phyloP scores from a whole-genome alignment of 2,797 vertebrate genomes.

The Serranus cabrilla region DNA sequence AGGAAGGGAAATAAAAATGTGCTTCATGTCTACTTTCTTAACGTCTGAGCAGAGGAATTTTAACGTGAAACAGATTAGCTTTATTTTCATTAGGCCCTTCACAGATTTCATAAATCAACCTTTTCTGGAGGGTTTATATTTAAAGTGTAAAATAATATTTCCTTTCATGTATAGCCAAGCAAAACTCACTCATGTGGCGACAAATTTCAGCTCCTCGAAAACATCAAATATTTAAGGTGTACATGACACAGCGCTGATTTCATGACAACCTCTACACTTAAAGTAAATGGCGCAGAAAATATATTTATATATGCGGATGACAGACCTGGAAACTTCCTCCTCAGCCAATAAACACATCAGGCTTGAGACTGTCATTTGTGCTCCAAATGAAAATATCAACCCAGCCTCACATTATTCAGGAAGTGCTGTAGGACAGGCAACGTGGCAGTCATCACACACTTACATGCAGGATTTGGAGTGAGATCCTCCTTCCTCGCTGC shows the following conservation, averaged over 20 bases:
- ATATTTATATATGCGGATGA: conserved; percentile 79
- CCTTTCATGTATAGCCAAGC: conserved; percentile 20
- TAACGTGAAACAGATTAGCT: conserved; percentile 7
- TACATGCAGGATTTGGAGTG: conserved; percentile 64
- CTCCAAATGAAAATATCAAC: conserved; percentile 77
- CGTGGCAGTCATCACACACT: conserved; percentile 75
- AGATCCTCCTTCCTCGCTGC: conserved; percentile 73
- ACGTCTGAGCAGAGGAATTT: conserved; percentile 23
- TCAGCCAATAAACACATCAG: conserved; percentile 79
- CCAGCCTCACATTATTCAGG: conserved; percentile 70
- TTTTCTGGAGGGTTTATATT: conserved; percentile 3
- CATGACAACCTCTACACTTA: conserved; percentile 67
- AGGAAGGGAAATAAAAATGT: conserved; percentile 20
- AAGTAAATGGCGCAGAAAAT: conserved; percentile 81
- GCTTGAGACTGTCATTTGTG: conserved; percentile 73
- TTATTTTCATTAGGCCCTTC: conserved; percentile 17
- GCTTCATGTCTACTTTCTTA: neutral
- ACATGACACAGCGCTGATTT: conserved; percentile 77
- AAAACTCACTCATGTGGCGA: conserved; percentile 47
- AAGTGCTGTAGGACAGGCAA: conserved; percentile 76
- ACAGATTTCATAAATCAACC: conserved; percentile 27
- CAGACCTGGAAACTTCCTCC: conserved; percentile 70
- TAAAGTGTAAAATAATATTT: conserved; percentile 38
- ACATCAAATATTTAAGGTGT: conserved; percentile 79
- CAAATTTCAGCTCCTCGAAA: conserved; percentile 59